These are phyloP conservation scores for Eulemur mongoz DNA, from an alignment of 2,797 vertebrate species.

Conservation along the genomic window DNA sequence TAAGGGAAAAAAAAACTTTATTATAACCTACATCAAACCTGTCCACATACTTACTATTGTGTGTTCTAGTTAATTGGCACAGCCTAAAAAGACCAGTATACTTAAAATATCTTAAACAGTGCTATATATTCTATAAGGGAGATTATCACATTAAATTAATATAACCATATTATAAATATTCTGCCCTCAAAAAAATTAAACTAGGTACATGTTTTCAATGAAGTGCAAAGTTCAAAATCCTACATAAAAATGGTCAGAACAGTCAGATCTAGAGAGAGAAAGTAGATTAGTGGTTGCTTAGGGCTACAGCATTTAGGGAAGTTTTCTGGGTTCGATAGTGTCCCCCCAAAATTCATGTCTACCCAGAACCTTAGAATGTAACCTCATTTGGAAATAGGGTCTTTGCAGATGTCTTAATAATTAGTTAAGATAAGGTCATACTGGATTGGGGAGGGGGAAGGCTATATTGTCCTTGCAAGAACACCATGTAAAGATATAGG, in stretches of 20 bases:
- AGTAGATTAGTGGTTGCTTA: not conserved
- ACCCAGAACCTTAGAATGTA: not conserved
- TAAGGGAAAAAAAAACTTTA: conserved; percentile 7
- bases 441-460: not conserved
- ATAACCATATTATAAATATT: not conserved
- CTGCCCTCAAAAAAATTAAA: not conserved
- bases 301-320: not conserved
- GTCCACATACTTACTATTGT: not conserved
- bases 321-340: not conserved
- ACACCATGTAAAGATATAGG: not conserved
- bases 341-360: not conserved
- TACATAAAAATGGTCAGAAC: conserved; percentile 44
- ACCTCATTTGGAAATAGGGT: conserved; percentile 14
- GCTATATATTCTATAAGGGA: not conserved
- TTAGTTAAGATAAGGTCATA: not conserved
- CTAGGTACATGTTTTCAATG: not conserved
- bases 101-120: not conserved
- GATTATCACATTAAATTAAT: not conserved
- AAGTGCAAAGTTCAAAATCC: not conserved
- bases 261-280: conserved; percentile 17
- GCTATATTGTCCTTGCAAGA: not conserved
- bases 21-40: conserved; percentile 12
- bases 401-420: not conserved
- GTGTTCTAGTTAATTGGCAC: not conserved
- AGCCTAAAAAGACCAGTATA: not conserved